A percentile compares a stretch with the other conserved stretches of the same genome.
Evolutionary conservation across 2,113 vertebrate genomes (phyloP).

Genomic region (Antennarius striatus): DNA sequence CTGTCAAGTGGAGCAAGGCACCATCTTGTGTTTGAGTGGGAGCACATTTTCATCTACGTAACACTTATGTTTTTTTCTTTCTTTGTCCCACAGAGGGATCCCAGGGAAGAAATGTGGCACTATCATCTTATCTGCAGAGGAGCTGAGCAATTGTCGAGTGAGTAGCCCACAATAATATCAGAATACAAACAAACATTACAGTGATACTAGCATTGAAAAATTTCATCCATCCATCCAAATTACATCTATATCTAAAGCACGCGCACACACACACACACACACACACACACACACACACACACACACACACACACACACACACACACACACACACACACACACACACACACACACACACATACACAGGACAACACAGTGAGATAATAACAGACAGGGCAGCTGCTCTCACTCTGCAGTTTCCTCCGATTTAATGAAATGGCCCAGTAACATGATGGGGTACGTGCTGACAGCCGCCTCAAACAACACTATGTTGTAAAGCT

Average conservation of each 20-base stretch:
- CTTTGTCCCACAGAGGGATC: constrained; percentile 73
- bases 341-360: constrained; percentile 5
- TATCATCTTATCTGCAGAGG: constrained; percentile 78
- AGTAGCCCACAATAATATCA: constrained; percentile 58
- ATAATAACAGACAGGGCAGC: constrained; percentile 16
- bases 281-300: neutral
- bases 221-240: too few species aligned
- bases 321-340: neutral
- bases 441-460: constrained; percentile 44
- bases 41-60: too few species aligned
- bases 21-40: too few species aligned
- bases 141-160: constrained; percentile 82
- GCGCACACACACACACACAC: too few species aligned
- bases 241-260: too few species aligned
- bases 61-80: constrained; percentile 23
- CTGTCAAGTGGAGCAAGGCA: too few species aligned
- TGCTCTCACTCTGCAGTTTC: constrained; percentile 26
- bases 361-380: neutral
- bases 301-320: neutral
- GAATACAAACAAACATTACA: constrained; percentile 14
- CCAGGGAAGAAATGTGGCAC: constrained; percentile 79
- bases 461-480: constrained; percentile 19
- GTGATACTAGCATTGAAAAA: neutral
- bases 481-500: constrained; percentile 15
- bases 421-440: constrained; percentile 51